These are phyloP conservation scores for Polydrusus pterygomalis DNA, from an alignment of 2,888 invertebrate species.

Conservation along the genomic window DNA sequence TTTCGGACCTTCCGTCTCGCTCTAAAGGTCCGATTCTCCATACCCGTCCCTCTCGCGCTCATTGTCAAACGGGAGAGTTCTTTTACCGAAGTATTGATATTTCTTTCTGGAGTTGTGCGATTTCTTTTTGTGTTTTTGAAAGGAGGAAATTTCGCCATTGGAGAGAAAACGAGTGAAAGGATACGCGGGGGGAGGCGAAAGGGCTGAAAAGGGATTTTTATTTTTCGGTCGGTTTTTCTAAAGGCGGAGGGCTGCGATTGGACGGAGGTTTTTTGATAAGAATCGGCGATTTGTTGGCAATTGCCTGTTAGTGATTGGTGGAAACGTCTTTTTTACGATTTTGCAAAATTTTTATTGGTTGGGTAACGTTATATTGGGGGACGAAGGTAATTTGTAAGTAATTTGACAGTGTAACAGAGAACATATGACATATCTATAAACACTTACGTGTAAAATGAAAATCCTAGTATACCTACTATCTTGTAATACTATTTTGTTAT, in stretches of 20 bases:
- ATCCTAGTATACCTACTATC: too few species aligned
- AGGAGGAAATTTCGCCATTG: conserved; percentile 35
- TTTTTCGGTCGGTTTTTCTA: conserved; percentile 39
- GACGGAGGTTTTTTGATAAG: conserved; percentile 34
- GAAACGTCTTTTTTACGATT: conserved; percentile 13
- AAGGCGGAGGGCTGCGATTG: conserved; percentile 29
- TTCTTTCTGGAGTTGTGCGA: conserved; percentile 50
- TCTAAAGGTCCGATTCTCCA: conserved; percentile 29
- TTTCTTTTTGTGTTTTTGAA: conserved; percentile 48
- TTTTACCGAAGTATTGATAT: conserved; percentile 50
- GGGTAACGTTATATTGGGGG: background rate
- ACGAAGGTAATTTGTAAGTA: too few species aligned
- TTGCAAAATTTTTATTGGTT: conserved; percentile 8
- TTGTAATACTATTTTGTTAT: too few species aligned
- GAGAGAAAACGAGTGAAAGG: conserved; percentile 27
- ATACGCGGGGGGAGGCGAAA: conserved; percentile 21
- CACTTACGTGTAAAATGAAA: too few species aligned
- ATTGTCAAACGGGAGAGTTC: conserved; percentile 15
- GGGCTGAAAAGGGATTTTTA: conserved; percentile 27
- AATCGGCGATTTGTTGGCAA: conserved; percentile 41
- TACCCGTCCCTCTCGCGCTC: conserved; percentile 27
- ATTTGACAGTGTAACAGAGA: too few species aligned
- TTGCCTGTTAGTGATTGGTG: conserved; percentile 15
- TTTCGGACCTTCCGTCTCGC: conserved; percentile 19
- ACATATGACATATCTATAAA: too few species aligned